A percentile compares a stretch with the other conserved stretches of the same genome.
These are phyloP conservation scores for Panzeria rudis DNA, from an alignment of 2,888 invertebrate genomes.

Conservation along the genomic window DNA sequence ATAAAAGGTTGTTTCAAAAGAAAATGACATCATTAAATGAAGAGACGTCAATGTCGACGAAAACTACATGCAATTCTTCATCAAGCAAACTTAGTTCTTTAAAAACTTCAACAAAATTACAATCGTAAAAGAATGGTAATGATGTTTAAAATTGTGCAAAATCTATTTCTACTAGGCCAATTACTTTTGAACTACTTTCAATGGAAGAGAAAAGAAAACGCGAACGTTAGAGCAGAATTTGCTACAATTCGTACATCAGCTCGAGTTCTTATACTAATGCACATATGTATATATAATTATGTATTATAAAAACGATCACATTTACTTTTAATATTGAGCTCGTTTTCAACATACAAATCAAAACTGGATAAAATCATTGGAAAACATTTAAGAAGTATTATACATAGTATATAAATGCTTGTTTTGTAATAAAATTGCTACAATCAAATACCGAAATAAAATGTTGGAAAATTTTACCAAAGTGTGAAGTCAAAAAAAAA, in stretches of 20 bases:
- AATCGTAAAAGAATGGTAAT: constrained; percentile 13
- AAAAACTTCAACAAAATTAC: constrained; percentile 25
- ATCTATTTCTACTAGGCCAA: not conserved
- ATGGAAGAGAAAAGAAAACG: constrained; percentile 60
- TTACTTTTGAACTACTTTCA: constrained; percentile 38
- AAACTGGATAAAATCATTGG: constrained; percentile 34
- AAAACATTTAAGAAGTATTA: constrained; percentile 60
- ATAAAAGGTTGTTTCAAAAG: constrained; percentile 51
- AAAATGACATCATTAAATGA: constrained; percentile 4
- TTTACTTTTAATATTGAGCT: too few species aligned
- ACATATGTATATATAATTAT: too few species aligned
- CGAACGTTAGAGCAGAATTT: constrained; percentile 50
- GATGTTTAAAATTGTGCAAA: not conserved
- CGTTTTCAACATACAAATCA: too few species aligned
- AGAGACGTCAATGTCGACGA: not conserved
- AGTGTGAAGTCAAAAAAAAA: constrained; percentile 36
- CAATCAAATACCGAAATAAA: constrained; percentile 52
- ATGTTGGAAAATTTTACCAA: constrained; percentile 64
- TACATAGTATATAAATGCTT: constrained; percentile 40
- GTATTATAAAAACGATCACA: too few species aligned
- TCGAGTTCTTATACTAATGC: not conserved
- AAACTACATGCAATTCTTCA: not conserved
- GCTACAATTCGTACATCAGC: not conserved
- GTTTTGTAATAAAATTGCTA: constrained; percentile 61
- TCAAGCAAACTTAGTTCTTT: not conserved